Conservation (phyloP, 2,888 invertebrate genomes). For the Miltochrista miniata region DNA sequence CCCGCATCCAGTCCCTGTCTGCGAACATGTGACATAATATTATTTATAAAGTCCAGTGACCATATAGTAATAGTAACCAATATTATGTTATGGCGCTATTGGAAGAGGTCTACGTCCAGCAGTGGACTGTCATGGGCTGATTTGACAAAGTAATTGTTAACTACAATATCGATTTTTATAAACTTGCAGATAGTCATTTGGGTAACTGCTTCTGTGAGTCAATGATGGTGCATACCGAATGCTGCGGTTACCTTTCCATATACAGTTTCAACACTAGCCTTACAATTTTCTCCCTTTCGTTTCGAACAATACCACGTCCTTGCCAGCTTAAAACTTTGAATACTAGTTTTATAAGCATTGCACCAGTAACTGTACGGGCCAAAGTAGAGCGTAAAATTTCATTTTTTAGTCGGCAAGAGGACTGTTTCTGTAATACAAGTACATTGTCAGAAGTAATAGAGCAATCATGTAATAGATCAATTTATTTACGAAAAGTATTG, state of each 20-base stretch:
- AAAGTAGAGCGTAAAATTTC: conserved; percentile 39
- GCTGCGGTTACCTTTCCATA: conserved; percentile 11
- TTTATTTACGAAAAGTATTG: too few relatives aligned
- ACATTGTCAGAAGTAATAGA: not conserved
- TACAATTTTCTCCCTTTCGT: conserved; percentile 16
- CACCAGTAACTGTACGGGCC: conserved; percentile 48
- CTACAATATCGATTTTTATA: too few relatives aligned
- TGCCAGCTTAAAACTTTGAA: not conserved
- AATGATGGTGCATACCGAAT: conserved; percentile 23
- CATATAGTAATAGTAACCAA: too few relatives aligned
- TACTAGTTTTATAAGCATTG: conserved; percentile 20
- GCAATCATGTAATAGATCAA: too few relatives aligned
- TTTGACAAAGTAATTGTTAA: too few relatives aligned
- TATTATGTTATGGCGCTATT: too few relatives aligned
- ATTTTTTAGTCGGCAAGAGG: conserved; percentile 22
- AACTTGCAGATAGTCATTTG: not conserved
- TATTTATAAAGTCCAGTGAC: too few relatives aligned
- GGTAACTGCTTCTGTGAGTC: not conserved
- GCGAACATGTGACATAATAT: too few relatives aligned
- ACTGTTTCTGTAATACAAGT: conserved; percentile 21
- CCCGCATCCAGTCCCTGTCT: too few relatives aligned
- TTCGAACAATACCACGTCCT: conserved; percentile 29
- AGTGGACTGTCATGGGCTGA: too few relatives aligned
- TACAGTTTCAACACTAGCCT: conserved; percentile 19
- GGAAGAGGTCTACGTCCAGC: too few relatives aligned